A percentile compares a stretch with the other conserved stretches of the same genome.
These are phyloP conservation scores for Aphis craccivora DNA, from an alignment of 1,140 invertebrate genomes.

Conservation along the genomic window DNA sequence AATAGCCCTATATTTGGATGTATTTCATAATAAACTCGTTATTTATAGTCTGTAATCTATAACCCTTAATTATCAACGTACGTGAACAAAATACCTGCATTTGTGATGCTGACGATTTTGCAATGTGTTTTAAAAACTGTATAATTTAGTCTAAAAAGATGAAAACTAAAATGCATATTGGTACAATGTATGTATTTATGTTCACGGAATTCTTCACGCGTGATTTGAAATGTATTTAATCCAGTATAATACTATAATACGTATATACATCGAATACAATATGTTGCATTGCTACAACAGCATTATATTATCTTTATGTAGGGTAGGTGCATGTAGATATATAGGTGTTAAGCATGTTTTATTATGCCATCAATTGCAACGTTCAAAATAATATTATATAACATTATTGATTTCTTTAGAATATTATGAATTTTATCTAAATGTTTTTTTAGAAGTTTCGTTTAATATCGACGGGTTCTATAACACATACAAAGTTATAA, in stretches of 20 bases:
- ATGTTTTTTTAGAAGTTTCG: not conserved
- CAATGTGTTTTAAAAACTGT: not conserved
- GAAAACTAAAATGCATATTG: not conserved
- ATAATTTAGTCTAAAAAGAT: not conserved
- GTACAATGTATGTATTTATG: not conserved
- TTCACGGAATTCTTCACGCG: not conserved
- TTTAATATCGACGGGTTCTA: not conserved
- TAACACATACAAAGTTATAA: not conserved
- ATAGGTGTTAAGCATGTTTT: not conserved
- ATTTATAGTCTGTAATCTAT: constrained; percentile 31
- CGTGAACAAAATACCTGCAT: constrained; percentile 12
- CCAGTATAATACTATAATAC: not conserved
- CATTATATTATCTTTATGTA: not conserved
- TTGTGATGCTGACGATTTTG: not conserved
- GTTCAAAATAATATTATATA: not conserved
- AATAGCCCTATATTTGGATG: not conserved
- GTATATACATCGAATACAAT: not conserved
- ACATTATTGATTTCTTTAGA: not conserved
- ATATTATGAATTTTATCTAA: not conserved
- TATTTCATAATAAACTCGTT: constrained; percentile 30
- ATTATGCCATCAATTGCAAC: not conserved
- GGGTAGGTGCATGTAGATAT: no score
- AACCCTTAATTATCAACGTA: not conserved
- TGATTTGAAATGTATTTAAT: not conserved
- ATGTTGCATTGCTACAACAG: not conserved